Percentiles rank a stretch among this genome's conserved stretches.
Conservation (phyloP, 2,797 vertebrate genomes). For the Chaetophractus vellerosus region DNA sequence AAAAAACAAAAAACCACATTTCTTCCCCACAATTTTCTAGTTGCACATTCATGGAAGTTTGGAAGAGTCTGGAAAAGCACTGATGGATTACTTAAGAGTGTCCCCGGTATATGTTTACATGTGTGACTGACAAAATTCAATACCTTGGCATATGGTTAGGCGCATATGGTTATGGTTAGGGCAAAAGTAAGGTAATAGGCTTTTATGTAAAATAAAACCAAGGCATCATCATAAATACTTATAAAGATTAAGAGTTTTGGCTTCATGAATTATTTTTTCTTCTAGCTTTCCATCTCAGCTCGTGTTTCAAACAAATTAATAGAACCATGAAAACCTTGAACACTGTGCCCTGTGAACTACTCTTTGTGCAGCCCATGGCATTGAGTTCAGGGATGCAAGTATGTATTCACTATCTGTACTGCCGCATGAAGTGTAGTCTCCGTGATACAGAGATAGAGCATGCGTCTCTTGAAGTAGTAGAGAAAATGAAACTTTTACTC, state of each 20-base stretch:
- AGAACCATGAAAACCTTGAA: neutral
- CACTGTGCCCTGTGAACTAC: neutral
- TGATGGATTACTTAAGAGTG: slow-evolving; percentile 27
- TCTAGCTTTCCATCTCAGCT: slow-evolving; percentile 21
- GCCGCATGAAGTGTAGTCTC: neutral
- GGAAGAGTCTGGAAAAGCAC: slow-evolving; percentile 52
- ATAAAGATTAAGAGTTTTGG: neutral
- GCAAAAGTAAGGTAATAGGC: neutral
- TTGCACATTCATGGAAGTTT: slow-evolving; percentile 30
- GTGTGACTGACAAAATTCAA: neutral
- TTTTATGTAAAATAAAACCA: slow-evolving; percentile 42
- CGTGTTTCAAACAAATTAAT: slow-evolving; percentile 21
- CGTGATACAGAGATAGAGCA: neutral
- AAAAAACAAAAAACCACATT: neutral
- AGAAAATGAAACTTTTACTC: slow-evolving; percentile 9
- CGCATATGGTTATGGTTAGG: neutral
- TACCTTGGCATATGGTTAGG: neutral
- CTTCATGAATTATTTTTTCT: slow-evolving; percentile 45
- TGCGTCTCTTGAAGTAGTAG: neutral
- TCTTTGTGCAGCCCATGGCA: neutral
- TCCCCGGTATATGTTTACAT: slow-evolving; percentile 11
- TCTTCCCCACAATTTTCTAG: neutral
- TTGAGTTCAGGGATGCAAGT: neutral
- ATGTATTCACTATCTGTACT: neutral
- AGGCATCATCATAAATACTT: neutral